Percentiles rank a stretch among this genome's conserved stretches.
These are phyloP conservation scores for Sphaeridia pumilis DNA, from an alignment of 2,888 invertebrate species.

Conservation along the genomic window DNA sequence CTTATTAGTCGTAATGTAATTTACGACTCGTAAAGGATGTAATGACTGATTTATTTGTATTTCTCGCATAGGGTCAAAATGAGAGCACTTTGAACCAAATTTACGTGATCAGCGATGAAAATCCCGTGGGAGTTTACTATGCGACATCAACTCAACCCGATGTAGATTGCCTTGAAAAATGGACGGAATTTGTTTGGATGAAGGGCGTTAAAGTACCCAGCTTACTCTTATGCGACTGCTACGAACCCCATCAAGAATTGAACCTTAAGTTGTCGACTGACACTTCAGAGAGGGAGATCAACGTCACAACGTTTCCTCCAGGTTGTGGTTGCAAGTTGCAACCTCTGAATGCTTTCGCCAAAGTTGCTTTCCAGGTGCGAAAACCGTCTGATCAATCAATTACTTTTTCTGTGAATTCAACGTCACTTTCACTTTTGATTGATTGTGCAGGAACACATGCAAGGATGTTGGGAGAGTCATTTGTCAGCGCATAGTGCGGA, in stretches of 20 bases:
- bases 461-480: slow-evolving; percentile 28
- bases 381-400: no score
- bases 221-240: slow-evolving; percentile 33
- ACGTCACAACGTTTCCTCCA: slow-evolving; percentile 25
- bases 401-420: no score
- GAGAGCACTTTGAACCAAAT: slow-evolving; percentile 19
- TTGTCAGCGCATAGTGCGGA: slow-evolving; percentile 17
- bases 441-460: slow-evolving; percentile 25
- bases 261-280: neutral
- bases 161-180: slow-evolving; percentile 20
- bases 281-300: slow-evolving; percentile 9
- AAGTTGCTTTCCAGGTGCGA: slow-evolving; percentile 25
- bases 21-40: neutral
- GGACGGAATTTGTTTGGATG: slow-evolving; percentile 26
- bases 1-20: neutral
- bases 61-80: slow-evolving; percentile 21
- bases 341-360: slow-evolving; percentile 31
- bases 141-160: slow-evolving; percentile 23
- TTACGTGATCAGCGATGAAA: slow-evolving; percentile 22
- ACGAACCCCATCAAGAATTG: slow-evolving; percentile 27
- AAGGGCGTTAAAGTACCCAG: slow-evolving; percentile 18
- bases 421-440: neutral
- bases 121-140: slow-evolving; percentile 27
- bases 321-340: slow-evolving; percentile 35
- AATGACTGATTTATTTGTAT: neutral